Base-by-base conservation (phyloP, 1,140 invertebrate species). In the Anastatus disparis region DNA sequence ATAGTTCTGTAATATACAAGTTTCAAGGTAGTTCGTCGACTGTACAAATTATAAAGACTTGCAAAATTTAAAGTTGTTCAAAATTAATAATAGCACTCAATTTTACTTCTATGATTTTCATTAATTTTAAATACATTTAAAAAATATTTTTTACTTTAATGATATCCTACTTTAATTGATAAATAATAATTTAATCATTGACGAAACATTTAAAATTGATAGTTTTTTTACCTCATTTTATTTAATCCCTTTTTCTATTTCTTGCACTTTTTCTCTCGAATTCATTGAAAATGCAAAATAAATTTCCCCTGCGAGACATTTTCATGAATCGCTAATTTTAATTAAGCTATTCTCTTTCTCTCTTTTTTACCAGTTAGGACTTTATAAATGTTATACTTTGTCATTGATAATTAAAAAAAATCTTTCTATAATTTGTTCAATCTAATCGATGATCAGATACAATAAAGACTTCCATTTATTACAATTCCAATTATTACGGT, bases 291-390 rank as follows among this genome's bases (percentile, higher is more conserved):
- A 69, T 61, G 44, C 56, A 27, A 50, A 70, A 70, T 62, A 70
- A 70, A 70, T 70, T 69, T 70, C 31, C 67, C 46, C 13, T 27
- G 38, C 3, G 50, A 46, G 67, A 63, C 24, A 70, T 63, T 70
- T 69, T 63, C 58, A 63, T 70, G 67, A 70, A 70, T 70, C 22
- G 17, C 40, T 63, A 70, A 63, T 62, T 62, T 62, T 69, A 69
- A 59, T 69, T 59, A 52, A 59, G 22, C 15, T 42, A 35, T 59
- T 17, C 44, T n/a, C 44, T 44, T 35, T 31, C 15, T 42, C 22
- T 59, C 12, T 29, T n/a, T 31, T 44, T 35, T 31, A n/a, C 20
- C 2, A 4, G 17, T 15, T 10, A 63, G 22, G 35, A 29, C 12
- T 24, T n/a, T n/a, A 8, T 50, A 35, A 29, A 22, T 10, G 1